A percentile compares a stretch with the other conserved stretches of the same genome.
phyloP scores from a whole-genome alignment of 2,113 vertebrate species.

The Brachionichthys hirsutus region DNA sequence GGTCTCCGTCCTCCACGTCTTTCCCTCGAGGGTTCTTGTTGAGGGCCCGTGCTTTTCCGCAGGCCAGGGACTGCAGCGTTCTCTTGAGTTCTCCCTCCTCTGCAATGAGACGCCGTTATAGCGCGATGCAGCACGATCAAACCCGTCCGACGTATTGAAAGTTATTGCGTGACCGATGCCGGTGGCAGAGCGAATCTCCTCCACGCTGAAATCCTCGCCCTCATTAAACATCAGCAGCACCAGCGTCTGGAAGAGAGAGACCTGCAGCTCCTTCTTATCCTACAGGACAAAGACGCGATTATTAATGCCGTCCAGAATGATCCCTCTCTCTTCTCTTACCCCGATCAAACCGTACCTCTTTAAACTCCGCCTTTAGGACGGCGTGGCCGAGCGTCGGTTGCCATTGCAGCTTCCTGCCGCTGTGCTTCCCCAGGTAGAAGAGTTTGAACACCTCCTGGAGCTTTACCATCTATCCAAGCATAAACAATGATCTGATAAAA shows the following conservation, averaged over 20 bases:
- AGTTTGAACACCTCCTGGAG: conserved; percentile 98
- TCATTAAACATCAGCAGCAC: conserved; percentile 99
- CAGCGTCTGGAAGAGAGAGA: conserved; percentile 97
- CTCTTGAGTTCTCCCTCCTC: conserved; percentile 95
- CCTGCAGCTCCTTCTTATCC: conserved; percentile 98
- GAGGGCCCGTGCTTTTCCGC: conserved; percentile 95
- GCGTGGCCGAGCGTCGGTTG: conserved; percentile 97
- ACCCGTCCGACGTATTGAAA: conserved; percentile 2
- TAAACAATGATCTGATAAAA: neutral
- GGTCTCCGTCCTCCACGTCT: conserved; percentile 97
- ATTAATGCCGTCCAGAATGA: neutral
- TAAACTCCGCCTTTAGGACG: conserved; percentile 97
- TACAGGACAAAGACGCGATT: conserved; percentile 47
- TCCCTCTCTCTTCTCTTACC: neutral
- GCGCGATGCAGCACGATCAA: neutral
- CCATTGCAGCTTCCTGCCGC: conserved; percentile 98
- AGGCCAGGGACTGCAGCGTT: conserved; percentile 95
- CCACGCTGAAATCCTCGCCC: conserved; percentile 96
- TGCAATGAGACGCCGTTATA: conserved; percentile 53
- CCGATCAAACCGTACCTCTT: conserved; percentile 80
- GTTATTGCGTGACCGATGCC: conserved; percentile 85
- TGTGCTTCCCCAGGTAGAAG: conserved; percentile 98
- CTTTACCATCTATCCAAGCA: conserved; percentile 89
- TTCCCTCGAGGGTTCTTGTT: conserved; percentile 95
- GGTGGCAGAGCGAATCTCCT: conserved; percentile 94